These are phyloP conservation scores for Amphiura filiformis DNA, from an alignment of 35 echinoderm and acorn worm species.

Conservation along the genomic window DNA sequence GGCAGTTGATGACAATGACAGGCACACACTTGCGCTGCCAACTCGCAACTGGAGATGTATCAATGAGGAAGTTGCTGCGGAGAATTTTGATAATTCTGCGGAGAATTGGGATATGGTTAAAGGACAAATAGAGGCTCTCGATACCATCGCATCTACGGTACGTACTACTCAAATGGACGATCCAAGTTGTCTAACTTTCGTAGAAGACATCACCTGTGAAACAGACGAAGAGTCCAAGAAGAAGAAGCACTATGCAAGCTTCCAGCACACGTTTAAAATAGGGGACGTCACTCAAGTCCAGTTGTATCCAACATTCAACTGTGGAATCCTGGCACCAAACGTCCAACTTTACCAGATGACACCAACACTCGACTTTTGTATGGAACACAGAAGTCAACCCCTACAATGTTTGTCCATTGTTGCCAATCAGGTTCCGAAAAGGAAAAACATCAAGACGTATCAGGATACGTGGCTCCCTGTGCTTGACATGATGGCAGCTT, in stretches of 20 bases:
- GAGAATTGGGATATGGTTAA: too few species aligned
- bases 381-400: conserved; percentile 59
- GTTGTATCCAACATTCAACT: conserved; percentile 27
- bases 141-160: too few species aligned
- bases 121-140: too few species aligned
- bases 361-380: conserved; percentile 38
- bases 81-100: too few species aligned
- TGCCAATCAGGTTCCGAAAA: conserved; percentile 3
- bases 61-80: too few species aligned
- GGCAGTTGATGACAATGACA: background rate
- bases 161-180: too few species aligned
- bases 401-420: conserved; percentile 47
- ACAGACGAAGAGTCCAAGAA: conserved; percentile 3
- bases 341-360: conserved; percentile 58
- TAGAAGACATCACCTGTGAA: conserved; percentile 43
- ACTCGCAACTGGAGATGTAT: conserved; percentile 15
- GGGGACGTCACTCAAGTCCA: conserved; percentile 48
- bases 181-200: too few species aligned
- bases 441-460: conserved; percentile 40
- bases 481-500: conserved; percentile 66
- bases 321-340: conserved; percentile 38
- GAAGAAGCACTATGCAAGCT: conserved; percentile 13
- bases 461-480: conserved; percentile 73
- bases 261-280: conserved; percentile 12
- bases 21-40: background rate